Evolutionary conservation across 2,113 vertebrate genomes (phyloP).

Genomic region (Vidua macroura): DNA sequence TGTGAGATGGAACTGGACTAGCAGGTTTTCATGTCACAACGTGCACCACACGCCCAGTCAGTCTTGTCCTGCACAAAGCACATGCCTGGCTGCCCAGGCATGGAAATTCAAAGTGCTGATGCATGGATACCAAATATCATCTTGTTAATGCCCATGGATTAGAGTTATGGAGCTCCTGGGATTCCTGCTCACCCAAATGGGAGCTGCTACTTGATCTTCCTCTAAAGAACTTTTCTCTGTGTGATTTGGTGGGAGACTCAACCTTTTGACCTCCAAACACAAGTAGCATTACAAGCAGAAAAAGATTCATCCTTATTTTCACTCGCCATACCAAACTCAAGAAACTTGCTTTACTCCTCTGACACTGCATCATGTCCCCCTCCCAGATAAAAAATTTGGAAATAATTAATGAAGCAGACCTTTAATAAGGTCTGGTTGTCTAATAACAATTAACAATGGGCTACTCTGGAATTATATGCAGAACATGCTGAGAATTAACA

Average conservation of each 20-base stretch:
- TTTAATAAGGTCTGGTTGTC: background rate
- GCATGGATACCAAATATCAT: background rate
- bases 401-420: background rate
- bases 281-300: background rate
- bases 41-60: accelerated
- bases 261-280: background rate
- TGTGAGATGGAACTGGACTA: background rate
- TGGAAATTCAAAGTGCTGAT: background rate
- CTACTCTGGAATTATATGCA: background rate
- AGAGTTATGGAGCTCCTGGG: background rate
- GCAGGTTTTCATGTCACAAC: background rate
- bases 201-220: background rate
- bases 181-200: background rate
- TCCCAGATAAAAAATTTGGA: background rate
- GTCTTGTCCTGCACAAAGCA: background rate
- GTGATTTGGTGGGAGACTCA: background rate
- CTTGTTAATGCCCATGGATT: background rate
- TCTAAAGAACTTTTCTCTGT: background rate
- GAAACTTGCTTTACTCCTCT: background rate
- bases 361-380: background rate
- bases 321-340: background rate
- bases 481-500: background rate
- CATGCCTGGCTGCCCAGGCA: accelerated
- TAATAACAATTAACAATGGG: background rate
- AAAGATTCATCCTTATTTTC: background rate